Evolutionary conservation across 2,113 vertebrate species (phyloP).

Genomic region (Ageneiosus marmoratus): DNA sequence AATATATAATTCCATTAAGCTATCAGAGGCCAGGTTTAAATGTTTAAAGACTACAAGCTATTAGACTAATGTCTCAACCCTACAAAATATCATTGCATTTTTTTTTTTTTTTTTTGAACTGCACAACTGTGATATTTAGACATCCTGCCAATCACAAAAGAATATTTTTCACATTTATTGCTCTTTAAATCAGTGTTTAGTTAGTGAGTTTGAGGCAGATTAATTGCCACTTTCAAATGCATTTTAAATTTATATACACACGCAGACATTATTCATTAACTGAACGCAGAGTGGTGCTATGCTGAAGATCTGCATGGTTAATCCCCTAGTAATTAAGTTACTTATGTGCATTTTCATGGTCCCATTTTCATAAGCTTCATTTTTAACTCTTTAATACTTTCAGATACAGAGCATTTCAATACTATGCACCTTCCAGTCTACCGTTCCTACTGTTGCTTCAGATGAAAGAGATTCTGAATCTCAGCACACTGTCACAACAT

Average conservation of each 20-base stretch:
- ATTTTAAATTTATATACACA: neutral
- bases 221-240: neutral
- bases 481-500: slow-evolving; percentile 64
- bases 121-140: neutral
- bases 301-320: neutral
- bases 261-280: neutral
- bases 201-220: neutral
- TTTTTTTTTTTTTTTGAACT: neutral
- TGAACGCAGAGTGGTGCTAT: slow-evolving; percentile 3
- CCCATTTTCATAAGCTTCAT: slow-evolving; percentile 59
- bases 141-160: neutral
- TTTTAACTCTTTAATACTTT: slow-evolving; percentile 57
- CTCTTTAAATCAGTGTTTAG: neutral
- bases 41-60: neutral
- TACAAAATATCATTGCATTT: neutral
- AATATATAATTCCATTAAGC: neutral
- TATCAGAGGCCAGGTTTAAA: neutral
- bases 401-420: slow-evolving; percentile 62
- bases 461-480: slow-evolving; percentile 69
- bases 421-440: slow-evolving; percentile 68
- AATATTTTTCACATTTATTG: neutral
- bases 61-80: neutral
- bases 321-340: neutral
- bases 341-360: neutral
- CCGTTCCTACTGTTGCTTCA: slow-evolving; percentile 64